These are phyloP conservation scores for Tautogolabrus adspersus DNA, from an alignment of 2,113 vertebrate genomes.

Conservation along the genomic window DNA sequence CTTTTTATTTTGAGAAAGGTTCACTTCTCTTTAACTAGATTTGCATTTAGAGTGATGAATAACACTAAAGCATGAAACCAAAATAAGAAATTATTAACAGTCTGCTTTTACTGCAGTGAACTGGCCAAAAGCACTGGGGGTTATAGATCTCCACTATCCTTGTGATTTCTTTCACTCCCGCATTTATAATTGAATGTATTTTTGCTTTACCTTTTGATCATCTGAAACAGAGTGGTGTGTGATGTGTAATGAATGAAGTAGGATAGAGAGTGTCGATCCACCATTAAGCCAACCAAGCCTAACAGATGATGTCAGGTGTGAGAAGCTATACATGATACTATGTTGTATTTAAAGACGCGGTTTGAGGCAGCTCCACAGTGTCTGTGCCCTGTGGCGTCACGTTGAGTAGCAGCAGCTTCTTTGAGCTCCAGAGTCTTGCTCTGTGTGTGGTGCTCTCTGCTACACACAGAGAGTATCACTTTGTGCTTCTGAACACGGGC, in stretches of 20 bases:
- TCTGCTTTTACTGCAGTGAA: background rate
- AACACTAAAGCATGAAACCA: background rate
- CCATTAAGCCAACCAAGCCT: slow-evolving; percentile 21
- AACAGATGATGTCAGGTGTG: slow-evolving; percentile 50
- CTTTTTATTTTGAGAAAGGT: slow-evolving; percentile 7
- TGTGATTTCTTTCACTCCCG: slow-evolving; percentile 1
- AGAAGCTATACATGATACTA: slow-evolving; percentile 30
- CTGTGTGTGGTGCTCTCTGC: slow-evolving; percentile 29
- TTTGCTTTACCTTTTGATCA: slow-evolving; percentile 32
- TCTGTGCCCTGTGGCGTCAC: slow-evolving; percentile 43
- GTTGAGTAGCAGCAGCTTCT: slow-evolving; percentile 42
- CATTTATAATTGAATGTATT: slow-evolving; percentile 18
- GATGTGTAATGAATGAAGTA: slow-evolving; percentile 5
- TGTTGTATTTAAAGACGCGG: slow-evolving; percentile 58
- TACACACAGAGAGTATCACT: slow-evolving; percentile 27
- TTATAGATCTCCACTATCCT: background rate
- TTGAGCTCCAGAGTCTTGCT: slow-evolving; percentile 18
- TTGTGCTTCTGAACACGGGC: slow-evolving; percentile 36
- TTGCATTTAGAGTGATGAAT: slow-evolving; percentile 23
- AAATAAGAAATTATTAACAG: slow-evolving; percentile 5
- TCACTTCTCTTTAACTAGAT: background rate
- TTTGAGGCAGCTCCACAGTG: slow-evolving; percentile 39
- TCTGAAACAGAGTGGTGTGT: background rate
- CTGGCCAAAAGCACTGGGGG: background rate
- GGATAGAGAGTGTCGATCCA: slow-evolving; percentile 18